A percentile compares a stretch with the other conserved stretches of the same genome.
These are phyloP conservation scores for Phenganax stokvisi DNA, from an alignment of 92 coral and sea anemone genomes.

Conservation along the genomic window DNA sequence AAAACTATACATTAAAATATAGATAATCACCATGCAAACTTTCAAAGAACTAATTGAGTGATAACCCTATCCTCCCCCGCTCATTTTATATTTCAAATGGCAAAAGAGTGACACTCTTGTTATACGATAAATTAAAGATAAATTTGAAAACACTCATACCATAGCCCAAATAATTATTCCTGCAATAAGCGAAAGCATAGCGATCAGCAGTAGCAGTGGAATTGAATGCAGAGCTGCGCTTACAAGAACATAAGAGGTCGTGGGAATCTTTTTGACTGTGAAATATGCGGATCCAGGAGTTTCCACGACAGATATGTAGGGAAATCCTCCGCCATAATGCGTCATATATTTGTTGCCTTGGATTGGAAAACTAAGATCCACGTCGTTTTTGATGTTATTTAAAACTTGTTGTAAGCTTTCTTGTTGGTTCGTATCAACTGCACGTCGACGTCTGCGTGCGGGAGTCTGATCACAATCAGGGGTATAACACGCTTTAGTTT, in stretches of 20 bases:
- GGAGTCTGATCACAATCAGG: conserved; percentile 1
- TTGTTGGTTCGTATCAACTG: conserved; percentile 12
- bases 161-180: conserved; percentile 67
- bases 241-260: conserved; percentile 35
- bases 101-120: too few relatives aligned
- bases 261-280: conserved; percentile 49
- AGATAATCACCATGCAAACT: too few relatives aligned
- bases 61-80: too few relatives aligned
- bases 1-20: too few relatives aligned
- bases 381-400: conserved; percentile 48
- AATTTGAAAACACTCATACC: conserved; percentile 46
- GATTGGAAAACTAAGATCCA: conserved; percentile 70
- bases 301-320: conserved; percentile 59
- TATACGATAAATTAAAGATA: not conserved
- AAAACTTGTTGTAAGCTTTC: conserved; percentile 41
- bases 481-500: conserved; percentile 26
- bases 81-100: not conserved
- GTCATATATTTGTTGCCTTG: conserved; percentile 60
- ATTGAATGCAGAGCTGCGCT: conserved; percentile 37
- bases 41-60: too few relatives aligned
- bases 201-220: conserved; percentile 54
- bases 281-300: conserved; percentile 77
- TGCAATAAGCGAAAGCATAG: conserved; percentile 51
- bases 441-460: conserved; percentile 23
- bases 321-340: conserved; percentile 49